Conservation (phyloP, 64 coral and sea anemone species). For the Catalaphyllia jardinei region DNA sequence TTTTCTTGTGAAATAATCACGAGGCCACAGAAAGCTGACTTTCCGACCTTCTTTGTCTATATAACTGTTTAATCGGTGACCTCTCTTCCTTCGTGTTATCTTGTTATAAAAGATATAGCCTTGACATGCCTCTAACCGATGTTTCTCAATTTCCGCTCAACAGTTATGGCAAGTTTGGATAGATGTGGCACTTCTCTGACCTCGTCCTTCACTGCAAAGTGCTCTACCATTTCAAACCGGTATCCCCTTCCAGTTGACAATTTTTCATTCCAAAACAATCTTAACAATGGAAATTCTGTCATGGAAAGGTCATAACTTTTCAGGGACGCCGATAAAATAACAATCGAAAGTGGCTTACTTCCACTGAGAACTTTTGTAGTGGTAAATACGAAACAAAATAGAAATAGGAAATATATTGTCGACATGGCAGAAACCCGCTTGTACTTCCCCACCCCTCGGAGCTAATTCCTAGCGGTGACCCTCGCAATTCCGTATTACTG, state of each 20-base stretch:
- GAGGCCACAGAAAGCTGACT: neutral
- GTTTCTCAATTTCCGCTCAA: neutral
- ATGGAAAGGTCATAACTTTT: neutral
- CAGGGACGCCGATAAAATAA: neutral
- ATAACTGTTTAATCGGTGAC: neutral
- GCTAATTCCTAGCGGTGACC: no score
- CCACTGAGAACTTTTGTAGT: no score
- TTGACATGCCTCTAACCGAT: neutral
- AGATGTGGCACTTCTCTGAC: neutral
- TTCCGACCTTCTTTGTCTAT: neutral
- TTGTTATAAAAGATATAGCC: neutral
- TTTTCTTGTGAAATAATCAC: neutral
- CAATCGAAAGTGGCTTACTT: no score
- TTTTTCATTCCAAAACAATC: neutral
- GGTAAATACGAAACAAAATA: no score
- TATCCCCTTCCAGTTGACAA: neutral
- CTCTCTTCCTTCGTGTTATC: neutral
- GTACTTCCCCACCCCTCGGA: no score
- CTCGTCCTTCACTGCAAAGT: neutral
- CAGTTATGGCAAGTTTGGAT: neutral
- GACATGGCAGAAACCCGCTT: no score
- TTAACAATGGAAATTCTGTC: neutral
- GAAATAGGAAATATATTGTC: no score
- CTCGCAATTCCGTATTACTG: no score
- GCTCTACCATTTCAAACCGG: neutral